A percentile compares a stretch with the other conserved stretches of the same genome.
phyloP scores from a whole-genome alignment of 2,888 invertebrate species.

The Mylabris sibirica region DNA sequence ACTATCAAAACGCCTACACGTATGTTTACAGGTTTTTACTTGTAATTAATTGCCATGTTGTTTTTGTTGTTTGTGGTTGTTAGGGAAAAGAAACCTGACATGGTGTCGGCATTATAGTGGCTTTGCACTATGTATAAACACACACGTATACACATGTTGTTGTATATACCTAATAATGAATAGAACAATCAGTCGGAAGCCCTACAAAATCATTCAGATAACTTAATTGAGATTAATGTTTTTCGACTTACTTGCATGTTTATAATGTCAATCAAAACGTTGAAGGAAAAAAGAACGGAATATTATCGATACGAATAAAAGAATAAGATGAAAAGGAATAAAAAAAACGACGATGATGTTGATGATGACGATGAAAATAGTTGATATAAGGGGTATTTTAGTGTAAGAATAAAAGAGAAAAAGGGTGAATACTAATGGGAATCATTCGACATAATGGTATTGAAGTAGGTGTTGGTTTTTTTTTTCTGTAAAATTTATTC shows the following conservation, averaged over 20 bases:
- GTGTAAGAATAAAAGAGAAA: not conserved
- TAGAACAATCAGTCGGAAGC: conserved; percentile 48
- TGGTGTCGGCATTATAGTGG: conserved; percentile 6
- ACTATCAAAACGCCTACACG: conserved; percentile 29
- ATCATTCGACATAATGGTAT: not conserved
- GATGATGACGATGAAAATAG: no score
- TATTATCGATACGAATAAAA: not conserved
- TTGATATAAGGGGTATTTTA: not conserved
- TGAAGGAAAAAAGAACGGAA: not conserved
- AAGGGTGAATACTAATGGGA: not conserved
- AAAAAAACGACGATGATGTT: not conserved
- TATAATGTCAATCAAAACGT: conserved; percentile 12
- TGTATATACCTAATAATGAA: conserved; percentile 1
- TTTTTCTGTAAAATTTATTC: not conserved
- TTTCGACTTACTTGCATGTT: conserved; percentile 39
- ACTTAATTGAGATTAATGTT: conserved; percentile 49
- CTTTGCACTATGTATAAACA: conserved; percentile 10
- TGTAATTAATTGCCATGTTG: conserved; percentile 33
- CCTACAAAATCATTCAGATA: conserved; percentile 43
- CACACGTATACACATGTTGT: conserved; percentile 9
- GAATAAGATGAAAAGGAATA: not conserved
- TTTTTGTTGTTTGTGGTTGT: not conserved
- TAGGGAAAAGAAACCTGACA: not conserved
- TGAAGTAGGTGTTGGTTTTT: not conserved
- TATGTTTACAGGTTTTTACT: conserved; percentile 30